phyloP scores from a whole-genome alignment of 2,797 vertebrate species.

The Galaxias olidus region DNA sequence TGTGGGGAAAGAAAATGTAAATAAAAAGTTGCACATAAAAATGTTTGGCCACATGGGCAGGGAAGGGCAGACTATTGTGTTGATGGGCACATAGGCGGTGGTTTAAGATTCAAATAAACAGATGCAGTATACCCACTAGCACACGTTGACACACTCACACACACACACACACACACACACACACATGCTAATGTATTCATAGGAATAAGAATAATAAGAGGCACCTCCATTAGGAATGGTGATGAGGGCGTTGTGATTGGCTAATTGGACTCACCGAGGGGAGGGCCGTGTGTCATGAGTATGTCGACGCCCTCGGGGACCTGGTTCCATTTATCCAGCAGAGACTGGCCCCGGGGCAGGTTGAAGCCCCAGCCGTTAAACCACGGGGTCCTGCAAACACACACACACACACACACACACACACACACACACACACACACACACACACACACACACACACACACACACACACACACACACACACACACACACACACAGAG shows the following conservation, averaged over 20 bases:
- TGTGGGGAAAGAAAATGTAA: not conserved
- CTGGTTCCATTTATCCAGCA: slow-evolving; percentile 98
- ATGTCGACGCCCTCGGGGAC: slow-evolving; percentile 97
- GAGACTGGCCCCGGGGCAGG: slow-evolving; percentile 95
- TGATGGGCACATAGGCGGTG: not conserved
- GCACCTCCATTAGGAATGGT: slow-evolving; percentile 35
- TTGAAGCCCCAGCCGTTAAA: slow-evolving; percentile 99
- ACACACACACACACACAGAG: not conserved
- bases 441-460: not conserved
- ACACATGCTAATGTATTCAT: slow-evolving; percentile 23
- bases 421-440: slow-evolving; percentile 6
- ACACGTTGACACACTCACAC: not conserved
- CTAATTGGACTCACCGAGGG: slow-evolving; percentile 87
- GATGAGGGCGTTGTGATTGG: slow-evolving; percentile 56
- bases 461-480: slow-evolving; percentile 6
- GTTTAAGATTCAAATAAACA: not conserved
- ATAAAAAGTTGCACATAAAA: slow-evolving; percentile 24
- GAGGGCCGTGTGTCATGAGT: slow-evolving; percentile 97
- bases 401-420: slow-evolving; percentile 6
- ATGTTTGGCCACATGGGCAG: not conserved
- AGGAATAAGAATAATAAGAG: slow-evolving; percentile 48
- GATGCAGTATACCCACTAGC: slow-evolving; percentile 11
- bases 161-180: slow-evolving; percentile 1
- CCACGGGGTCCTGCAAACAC: slow-evolving; percentile 90
- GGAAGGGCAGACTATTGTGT: not conserved